Conservation (phyloP, 2,113 vertebrate species). For the Ploceus nigricollis region DNA sequence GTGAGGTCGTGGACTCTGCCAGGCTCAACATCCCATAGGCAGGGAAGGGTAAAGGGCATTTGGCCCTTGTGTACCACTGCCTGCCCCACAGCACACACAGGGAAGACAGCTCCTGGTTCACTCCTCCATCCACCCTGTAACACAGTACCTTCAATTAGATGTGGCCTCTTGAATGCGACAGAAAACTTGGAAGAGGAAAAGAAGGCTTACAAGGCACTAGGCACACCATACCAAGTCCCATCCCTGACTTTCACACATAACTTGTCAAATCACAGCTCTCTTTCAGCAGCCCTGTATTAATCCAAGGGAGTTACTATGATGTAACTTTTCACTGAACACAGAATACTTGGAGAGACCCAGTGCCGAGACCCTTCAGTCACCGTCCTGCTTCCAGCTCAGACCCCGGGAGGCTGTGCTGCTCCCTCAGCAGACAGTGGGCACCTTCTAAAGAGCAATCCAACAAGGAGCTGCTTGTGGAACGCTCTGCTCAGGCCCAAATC, state of each 20-base stretch:
- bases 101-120: not conserved
- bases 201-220: not conserved
- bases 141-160: not conserved
- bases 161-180: rapidly evolving
- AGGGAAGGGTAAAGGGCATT: not conserved
- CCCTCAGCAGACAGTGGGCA: not conserved
- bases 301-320: not conserved
- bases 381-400: not conserved
- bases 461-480: not conserved
- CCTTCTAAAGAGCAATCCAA: not conserved
- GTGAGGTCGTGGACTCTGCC: not conserved
- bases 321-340: not conserved
- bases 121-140: not conserved
- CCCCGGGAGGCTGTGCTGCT: rapidly evolving
- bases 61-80: not conserved
- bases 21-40: not conserved
- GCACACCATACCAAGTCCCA: not conserved
- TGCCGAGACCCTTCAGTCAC: rapidly evolving
- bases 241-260: not conserved
- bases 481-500: not conserved
- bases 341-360: rapidly evolving
- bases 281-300: not conserved
- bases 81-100: not conserved
- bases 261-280: not conserved
- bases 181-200: not conserved